A percentile compares a stretch with the other conserved stretches of the same genome.
Conservation (phyloP, 2,888 invertebrate genomes). For the Cryptops parisi region DNA sequence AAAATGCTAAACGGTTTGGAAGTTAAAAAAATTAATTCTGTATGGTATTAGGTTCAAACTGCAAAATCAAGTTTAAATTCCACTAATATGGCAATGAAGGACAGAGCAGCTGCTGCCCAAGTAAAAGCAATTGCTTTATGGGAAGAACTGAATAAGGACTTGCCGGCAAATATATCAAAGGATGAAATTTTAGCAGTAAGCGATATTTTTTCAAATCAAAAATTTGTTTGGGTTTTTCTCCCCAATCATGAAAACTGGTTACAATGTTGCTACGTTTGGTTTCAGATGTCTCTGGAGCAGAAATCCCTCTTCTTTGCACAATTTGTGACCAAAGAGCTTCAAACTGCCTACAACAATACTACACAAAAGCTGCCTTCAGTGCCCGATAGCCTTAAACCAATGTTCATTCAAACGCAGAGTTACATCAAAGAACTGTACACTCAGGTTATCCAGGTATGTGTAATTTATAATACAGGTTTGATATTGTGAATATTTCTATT, state of each 20-base stretch:
- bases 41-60: background rate
- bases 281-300: conserved; percentile 4
- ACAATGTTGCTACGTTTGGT: background rate
- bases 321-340: conserved; percentile 2
- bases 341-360: conserved; percentile 4
- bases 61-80: conserved; percentile 4
- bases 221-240: background rate
- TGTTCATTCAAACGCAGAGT: conserved; percentile 1
- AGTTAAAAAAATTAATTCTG: background rate
- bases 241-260: background rate
- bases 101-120: conserved; percentile 1
- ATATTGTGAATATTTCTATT: too few species aligned
- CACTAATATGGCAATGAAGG: conserved; percentile 2
- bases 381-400: conserved; percentile 11
- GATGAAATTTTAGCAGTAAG: background rate
- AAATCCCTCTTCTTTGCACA: conserved; percentile 2
- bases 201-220: background rate
- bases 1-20: background rate
- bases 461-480: too few species aligned
- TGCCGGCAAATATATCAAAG: background rate
- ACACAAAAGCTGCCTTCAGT: conserved; percentile 3
- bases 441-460: conserved; percentile 11
- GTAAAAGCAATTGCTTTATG: conserved; percentile 8
- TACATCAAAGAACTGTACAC: conserved; percentile 11
- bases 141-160: conserved; percentile 14